Evolutionary conservation across 2,113 vertebrate genomes (phyloP).

Genomic region (Pseudois nayaur): DNA sequence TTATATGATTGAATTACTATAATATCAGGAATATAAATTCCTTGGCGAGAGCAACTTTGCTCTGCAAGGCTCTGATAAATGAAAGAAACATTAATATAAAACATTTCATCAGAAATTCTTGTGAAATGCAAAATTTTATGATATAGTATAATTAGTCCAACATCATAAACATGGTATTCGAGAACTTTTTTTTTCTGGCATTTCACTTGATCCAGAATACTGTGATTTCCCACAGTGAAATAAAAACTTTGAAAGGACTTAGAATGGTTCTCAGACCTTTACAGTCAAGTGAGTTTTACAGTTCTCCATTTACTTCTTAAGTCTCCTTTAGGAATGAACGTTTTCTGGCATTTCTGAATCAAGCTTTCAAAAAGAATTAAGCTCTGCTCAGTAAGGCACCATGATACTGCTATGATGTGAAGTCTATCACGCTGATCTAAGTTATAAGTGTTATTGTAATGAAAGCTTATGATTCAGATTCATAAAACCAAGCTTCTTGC

Average conservation of each 20-base stretch:
- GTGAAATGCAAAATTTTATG: slow-evolving; percentile 13
- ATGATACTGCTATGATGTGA: background rate
- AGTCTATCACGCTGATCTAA: background rate
- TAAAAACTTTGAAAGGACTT: background rate
- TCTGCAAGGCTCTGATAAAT: slow-evolving; percentile 14
- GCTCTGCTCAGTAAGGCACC: background rate
- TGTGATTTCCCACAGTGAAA: background rate
- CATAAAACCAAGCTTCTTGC: background rate
- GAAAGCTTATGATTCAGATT: background rate
- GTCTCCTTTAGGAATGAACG: background rate
- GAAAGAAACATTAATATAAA: slow-evolving; percentile 2
- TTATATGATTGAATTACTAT: slow-evolving; percentile 46
- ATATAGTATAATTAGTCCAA: background rate
- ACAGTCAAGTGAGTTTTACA: background rate
- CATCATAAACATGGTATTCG: background rate
- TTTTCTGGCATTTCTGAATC: background rate
- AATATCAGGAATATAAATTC: slow-evolving; percentile 7
- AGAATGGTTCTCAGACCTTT: background rate
- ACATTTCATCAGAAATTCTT: slow-evolving; percentile 39
- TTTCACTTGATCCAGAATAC: background rate
- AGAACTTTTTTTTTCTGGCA: background rate
- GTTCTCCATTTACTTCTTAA: background rate
- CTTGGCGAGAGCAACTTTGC: background rate
- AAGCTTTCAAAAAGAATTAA: background rate
- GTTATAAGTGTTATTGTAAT: slow-evolving; percentile 3